phyloP scores from a whole-genome alignment of 2,888 invertebrate genomes.

The Acholoe squamosa region DNA sequence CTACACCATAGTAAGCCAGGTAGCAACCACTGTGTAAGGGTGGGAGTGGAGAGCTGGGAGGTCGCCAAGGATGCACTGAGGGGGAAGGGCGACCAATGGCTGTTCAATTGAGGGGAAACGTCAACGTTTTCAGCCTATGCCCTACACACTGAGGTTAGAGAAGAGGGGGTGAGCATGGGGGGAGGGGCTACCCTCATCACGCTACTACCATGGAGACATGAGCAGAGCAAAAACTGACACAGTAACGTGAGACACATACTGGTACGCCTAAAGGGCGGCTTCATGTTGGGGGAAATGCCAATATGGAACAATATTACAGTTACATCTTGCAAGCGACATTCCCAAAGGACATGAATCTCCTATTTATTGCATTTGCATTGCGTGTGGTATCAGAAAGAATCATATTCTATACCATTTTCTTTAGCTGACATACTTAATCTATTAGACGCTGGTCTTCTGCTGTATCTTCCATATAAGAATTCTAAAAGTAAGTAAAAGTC shows the following conservation, averaged over 20 bases:
- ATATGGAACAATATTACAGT: too few relatives aligned
- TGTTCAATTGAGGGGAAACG: constrained; percentile 59
- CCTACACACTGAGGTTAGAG: not conserved
- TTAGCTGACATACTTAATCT: too few relatives aligned
- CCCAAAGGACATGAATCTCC: too few relatives aligned
- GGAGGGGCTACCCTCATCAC: constrained; percentile 9
- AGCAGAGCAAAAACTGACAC: not conserved
- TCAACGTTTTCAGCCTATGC: not conserved
- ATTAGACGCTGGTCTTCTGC: too few relatives aligned
- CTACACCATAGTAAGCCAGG: not conserved
- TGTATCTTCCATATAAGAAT: too few relatives aligned
- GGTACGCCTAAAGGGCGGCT: not conserved
- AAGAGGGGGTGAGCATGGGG: not conserved
- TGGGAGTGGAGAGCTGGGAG: not conserved
- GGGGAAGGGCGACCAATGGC: constrained; percentile 46
- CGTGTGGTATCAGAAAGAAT: too few relatives aligned
- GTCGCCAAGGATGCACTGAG: constrained; percentile 40
- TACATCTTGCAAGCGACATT: too few relatives aligned
- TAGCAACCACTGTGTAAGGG: not conserved
- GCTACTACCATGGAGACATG: not conserved
- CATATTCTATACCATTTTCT: too few relatives aligned
- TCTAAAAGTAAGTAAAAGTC: too few relatives aligned
- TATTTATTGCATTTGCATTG: too few relatives aligned
- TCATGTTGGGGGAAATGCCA: too few relatives aligned
- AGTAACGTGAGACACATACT: not conserved